Conservation (phyloP, 2,888 invertebrate species). For the Alitta virens region DNA sequence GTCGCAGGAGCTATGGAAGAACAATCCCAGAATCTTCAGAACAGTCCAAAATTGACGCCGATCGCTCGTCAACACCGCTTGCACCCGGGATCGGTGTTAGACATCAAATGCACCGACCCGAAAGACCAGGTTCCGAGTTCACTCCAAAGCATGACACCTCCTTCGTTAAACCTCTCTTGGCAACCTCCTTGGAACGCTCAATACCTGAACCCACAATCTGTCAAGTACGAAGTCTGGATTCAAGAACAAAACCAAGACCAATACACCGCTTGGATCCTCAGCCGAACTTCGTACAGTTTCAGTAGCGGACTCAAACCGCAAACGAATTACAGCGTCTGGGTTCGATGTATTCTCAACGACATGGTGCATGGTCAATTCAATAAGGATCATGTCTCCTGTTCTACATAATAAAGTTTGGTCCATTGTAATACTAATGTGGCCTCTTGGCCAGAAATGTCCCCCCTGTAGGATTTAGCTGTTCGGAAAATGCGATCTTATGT, state of each 20-base stretch:
- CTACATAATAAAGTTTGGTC: slow-evolving; percentile 13
- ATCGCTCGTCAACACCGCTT: not conserved
- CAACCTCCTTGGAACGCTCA: slow-evolving; percentile 40
- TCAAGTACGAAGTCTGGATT: slow-evolving; percentile 41
- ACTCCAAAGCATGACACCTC: not conserved
- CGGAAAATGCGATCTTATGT: no score
- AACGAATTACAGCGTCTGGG: slow-evolving; percentile 36
- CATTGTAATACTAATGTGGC: no score
- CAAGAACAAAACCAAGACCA: slow-evolving; percentile 29
- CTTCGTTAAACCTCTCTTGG: slow-evolving; percentile 33
- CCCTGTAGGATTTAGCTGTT: no score
- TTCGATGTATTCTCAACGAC: slow-evolving; percentile 33
- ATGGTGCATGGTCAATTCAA: slow-evolving; percentile 34
- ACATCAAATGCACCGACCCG: slow-evolving; percentile 13
- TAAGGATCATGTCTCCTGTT: slow-evolving; percentile 19
- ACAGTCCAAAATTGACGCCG: not conserved
- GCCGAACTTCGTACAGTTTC: slow-evolving; percentile 17
- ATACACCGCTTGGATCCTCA: slow-evolving; percentile 27
- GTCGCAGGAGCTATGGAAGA: slow-evolving; percentile 26
- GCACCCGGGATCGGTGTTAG: slow-evolving; percentile 11
- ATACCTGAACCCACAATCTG: slow-evolving; percentile 21
- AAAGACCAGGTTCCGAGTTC: not conserved
- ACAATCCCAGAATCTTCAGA: slow-evolving; percentile 7
- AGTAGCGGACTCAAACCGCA: slow-evolving; percentile 18
- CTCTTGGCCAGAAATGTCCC: no score